A percentile compares a stretch with the other conserved stretches of the same genome.
Conservation (phyloP, 2,113 vertebrate species). For the Sturnira hondurensis region DNA sequence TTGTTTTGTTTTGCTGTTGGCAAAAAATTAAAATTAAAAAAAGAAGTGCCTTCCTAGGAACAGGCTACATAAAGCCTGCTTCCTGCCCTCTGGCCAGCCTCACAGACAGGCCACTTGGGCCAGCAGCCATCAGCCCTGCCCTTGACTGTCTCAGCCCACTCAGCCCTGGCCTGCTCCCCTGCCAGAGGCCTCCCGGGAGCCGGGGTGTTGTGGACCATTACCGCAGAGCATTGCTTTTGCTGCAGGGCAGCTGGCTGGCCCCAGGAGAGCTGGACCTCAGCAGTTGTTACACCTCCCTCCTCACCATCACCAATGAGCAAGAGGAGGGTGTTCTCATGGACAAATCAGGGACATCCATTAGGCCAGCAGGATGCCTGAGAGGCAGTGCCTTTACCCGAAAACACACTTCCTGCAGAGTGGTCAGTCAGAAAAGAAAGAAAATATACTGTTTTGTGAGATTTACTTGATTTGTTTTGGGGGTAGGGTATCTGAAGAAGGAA, state of each 20-base stretch:
- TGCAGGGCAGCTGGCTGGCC: slow-evolving; percentile 45
- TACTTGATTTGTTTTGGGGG: not conserved
- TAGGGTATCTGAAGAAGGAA: not conserved
- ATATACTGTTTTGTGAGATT: not conserved
- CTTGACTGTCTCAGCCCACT: slow-evolving; percentile 23
- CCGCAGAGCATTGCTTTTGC: slow-evolving; percentile 20
- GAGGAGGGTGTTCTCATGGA: not conserved
- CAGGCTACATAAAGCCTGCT: not conserved
- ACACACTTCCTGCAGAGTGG: not conserved
- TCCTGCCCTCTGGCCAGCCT: slow-evolving; percentile 42
- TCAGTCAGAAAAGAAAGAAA: not conserved
- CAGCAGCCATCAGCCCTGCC: slow-evolving; percentile 49
- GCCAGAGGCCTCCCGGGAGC: not conserved
- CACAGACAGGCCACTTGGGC: slow-evolving; percentile 61
- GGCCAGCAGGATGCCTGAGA: not conserved
- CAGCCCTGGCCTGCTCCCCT: not conserved
- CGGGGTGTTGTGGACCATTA: not conserved
- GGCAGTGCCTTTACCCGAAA: not conserved
- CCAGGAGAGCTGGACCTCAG: not conserved
- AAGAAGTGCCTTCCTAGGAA: not conserved
- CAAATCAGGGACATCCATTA: not conserved
- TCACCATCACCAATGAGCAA: not conserved
- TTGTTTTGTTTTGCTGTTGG: not conserved
- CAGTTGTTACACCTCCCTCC: slow-evolving; percentile 31
- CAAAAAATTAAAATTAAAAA: no score